Conservation (phyloP, 1,140 invertebrate genomes). For the Lepidurus apus region DNA sequence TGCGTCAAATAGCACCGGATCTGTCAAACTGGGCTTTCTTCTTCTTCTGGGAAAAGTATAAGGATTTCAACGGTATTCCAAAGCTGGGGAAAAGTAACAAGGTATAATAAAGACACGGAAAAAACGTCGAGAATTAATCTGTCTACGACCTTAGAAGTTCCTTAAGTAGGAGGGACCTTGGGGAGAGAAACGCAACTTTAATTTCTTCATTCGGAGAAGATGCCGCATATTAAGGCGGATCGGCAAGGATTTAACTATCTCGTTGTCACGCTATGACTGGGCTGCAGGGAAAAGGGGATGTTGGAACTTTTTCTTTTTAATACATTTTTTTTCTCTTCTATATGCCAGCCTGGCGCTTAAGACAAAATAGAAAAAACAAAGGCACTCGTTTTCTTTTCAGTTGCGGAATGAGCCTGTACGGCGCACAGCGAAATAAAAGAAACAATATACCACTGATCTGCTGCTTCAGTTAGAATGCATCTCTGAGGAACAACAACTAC, state of each 20-base stretch:
- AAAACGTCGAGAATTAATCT: background rate
- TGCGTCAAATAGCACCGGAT: too few species aligned
- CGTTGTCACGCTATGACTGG: background rate
- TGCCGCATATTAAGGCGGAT: background rate
- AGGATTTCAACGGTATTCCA: too few species aligned
- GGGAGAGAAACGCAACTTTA: background rate
- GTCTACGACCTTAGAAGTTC: background rate
- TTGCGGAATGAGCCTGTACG: background rate
- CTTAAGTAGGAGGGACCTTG: background rate
- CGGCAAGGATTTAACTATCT: background rate
- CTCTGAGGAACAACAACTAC: conserved; percentile 18
- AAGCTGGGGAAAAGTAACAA: too few species aligned
- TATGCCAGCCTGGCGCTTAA: background rate
- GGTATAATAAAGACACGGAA: too few species aligned
- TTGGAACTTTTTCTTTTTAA: background rate
- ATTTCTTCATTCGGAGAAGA: background rate
- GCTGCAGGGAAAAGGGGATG: background rate
- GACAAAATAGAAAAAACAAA: background rate
- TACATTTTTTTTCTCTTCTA: background rate
- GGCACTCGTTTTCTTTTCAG: background rate
- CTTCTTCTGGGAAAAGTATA: too few species aligned
- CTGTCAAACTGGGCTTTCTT: too few species aligned
- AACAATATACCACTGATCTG: background rate
- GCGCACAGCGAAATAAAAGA: background rate
- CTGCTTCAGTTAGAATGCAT: background rate